A percentile compares a stretch with the other conserved stretches of the same genome.
phyloP scores from a whole-genome alignment of 1,140 invertebrate species.

The Paraescarpia echinospica region DNA sequence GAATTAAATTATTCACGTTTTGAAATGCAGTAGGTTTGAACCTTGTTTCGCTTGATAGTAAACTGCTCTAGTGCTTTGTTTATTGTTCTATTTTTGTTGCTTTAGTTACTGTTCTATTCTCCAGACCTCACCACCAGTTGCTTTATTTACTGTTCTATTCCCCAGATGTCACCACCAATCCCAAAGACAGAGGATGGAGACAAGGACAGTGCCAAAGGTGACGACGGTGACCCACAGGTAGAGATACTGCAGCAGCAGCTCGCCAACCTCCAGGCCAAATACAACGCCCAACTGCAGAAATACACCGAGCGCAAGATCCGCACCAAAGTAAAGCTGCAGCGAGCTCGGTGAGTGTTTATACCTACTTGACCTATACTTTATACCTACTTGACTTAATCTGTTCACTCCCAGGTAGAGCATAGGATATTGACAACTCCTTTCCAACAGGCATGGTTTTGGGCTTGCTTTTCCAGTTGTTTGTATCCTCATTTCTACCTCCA shows the following conservation, averaged over 20 bases:
- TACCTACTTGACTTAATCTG: neutral
- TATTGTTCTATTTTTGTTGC: too few relatives aligned
- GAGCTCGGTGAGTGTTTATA: slow-evolving; percentile 43
- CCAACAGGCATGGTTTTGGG: too few relatives aligned
- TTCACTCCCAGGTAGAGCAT: neutral
- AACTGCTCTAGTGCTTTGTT: too few relatives aligned
- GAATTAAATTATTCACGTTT: too few relatives aligned
- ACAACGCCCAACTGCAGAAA: slow-evolving; percentile 45
- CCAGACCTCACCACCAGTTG: too few relatives aligned
- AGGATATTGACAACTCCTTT: too few relatives aligned
- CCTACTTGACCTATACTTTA: neutral
- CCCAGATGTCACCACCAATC: neutral
- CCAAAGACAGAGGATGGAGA: neutral
- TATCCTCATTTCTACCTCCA: too few relatives aligned
- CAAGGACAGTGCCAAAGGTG: neutral
- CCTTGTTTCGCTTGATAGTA: too few relatives aligned
- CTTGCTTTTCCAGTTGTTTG: too few relatives aligned
- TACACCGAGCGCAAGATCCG: slow-evolving; percentile 51
- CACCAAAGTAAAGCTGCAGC: slow-evolving; percentile 50
- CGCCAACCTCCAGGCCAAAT: slow-evolving; percentile 45
- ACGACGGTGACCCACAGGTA: slow-evolving; percentile 32
- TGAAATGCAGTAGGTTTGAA: too few relatives aligned
- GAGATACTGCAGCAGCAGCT: slow-evolving; percentile 46
- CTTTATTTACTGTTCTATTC: neutral
- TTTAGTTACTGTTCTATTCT: too few relatives aligned